phyloP scores from a whole-genome alignment of 2,888 invertebrate species.

The Temnothorax ravouxi region DNA sequence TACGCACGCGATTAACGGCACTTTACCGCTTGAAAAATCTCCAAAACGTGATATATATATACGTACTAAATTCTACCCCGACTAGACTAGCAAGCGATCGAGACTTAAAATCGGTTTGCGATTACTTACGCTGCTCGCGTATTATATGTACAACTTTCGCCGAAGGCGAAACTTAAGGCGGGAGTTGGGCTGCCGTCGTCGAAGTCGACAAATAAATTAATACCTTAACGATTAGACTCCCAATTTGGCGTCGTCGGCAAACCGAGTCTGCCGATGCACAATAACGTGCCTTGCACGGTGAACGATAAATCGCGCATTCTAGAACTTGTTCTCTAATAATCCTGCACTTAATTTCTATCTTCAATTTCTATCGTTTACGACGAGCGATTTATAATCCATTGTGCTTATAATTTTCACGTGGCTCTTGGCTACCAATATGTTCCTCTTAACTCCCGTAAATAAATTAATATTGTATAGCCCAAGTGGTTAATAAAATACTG shows the following conservation, averaged over 20 bases:
- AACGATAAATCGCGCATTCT: slow-evolving; percentile 14
- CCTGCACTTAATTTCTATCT: too few relatives aligned
- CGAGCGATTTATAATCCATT: background rate
- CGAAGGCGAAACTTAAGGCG: slow-evolving; percentile 35
- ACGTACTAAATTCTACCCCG: slow-evolving; percentile 74
- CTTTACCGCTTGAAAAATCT: slow-evolving; percentile 48
- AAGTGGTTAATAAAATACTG: slow-evolving; percentile 43
- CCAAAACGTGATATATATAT: slow-evolving; percentile 29
- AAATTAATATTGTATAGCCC: slow-evolving; percentile 47
- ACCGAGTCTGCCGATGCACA: background rate
- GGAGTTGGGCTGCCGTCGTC: slow-evolving; percentile 65
- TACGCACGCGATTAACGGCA: slow-evolving; percentile 53
- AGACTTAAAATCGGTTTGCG: slow-evolving; percentile 74
- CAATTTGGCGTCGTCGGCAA: background rate
- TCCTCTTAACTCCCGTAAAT: slow-evolving; percentile 9
- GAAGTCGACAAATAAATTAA: slow-evolving; percentile 72
- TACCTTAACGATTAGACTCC: slow-evolving; percentile 63
- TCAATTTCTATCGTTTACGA: background rate
- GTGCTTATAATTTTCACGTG: slow-evolving; percentile 4
- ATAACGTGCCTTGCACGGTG: background rate
- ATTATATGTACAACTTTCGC: slow-evolving; percentile 68
- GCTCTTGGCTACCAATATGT: background rate
- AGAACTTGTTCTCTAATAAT: background rate
- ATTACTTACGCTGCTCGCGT: slow-evolving; percentile 61
- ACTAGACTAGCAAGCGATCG: slow-evolving; percentile 84